Base-by-base conservation (phyloP, 2,888 invertebrate genomes). In the Stenichneumon culpator region DNA sequence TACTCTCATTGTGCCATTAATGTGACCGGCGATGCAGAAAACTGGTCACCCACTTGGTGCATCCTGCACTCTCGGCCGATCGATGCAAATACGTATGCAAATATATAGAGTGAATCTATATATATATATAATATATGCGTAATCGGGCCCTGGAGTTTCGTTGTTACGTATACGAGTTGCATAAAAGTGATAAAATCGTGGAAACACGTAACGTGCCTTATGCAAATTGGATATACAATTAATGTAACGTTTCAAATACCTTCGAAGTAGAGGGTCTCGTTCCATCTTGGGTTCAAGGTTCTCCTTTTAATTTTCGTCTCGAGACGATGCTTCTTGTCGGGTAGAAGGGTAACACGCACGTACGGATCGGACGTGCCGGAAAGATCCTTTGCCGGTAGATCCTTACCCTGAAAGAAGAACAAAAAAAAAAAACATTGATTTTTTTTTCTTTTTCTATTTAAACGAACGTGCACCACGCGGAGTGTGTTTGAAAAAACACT, bases 251-350 rank as follows among this genome's bases (percentile, higher is more conserved):
- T 63, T 77, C 60, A 79, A 86, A 89, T 92, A 95, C 95, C 98
- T 95, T 98, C 98, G 93, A 98, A 98, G 94, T 98, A 98, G 94
- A 98, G 98, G 36, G 98, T 98, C 94, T 98, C 98, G 94, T 98
- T 98, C 98, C 98, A 98, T 89, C 98, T 95, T 0, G 98, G 98
- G 94, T 98, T 98, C 77, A 98, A 95, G 22, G 98, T 98, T 86
- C 98, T 96, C 84, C 98, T 95, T 94, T 98, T 98, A 92, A 98
- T 98, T 95, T 98, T 98, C 44, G 98, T 98, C 95, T 98, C 98
- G 90, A 98, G 95, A 4, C 98, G 97, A 92, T 98, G 98, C 91
- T 98, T 98, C 94, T 98, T 98, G 94, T 98, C 98, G 0, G 98
- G 98, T 63, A 98, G 95, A 25, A 98, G 95, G 7, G 98, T 98